Evolutionary conservation across 2,113 vertebrate genomes (phyloP).

Genomic region (Myotis brandtii): DNA sequence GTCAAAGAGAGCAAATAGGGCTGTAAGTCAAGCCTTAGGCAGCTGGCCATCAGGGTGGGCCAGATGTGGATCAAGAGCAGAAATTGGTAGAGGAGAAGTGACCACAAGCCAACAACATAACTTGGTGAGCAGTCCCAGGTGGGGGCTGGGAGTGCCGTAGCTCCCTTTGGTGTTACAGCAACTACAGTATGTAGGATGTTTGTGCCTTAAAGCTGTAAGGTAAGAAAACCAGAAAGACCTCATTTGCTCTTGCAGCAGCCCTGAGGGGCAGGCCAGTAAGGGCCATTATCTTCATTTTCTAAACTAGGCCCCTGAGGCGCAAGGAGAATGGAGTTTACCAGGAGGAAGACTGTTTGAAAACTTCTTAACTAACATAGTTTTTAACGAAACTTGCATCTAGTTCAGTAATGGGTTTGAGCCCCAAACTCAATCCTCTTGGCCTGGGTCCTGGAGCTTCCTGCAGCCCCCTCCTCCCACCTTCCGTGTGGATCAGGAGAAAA

Average conservation of each 20-base stretch:
- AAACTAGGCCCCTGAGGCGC: slow-evolving; percentile 12
- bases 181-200: background rate
- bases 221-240: background rate
- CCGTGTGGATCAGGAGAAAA: background rate
- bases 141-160: background rate
- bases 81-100: background rate
- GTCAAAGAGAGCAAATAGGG: background rate
- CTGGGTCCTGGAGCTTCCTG: background rate
- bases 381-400: background rate
- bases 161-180: slow-evolving; percentile 44
- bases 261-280: background rate
- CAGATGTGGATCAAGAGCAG: background rate
- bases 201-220: slow-evolving; percentile 32
- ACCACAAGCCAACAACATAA: background rate
- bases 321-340: slow-evolving; percentile 47
- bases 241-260: slow-evolving; percentile 35
- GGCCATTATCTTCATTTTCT: slow-evolving; percentile 43
- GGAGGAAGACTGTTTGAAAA: background rate
- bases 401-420: background rate
- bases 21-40: background rate
- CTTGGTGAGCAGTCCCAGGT: background rate
- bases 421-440: background rate
- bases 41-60: background rate
- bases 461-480: background rate
- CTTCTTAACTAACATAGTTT: no score